These are phyloP conservation scores for Spilogale gracilis DNA, from an alignment of 2,113 vertebrate genomes.

Conservation along the genomic window DNA sequence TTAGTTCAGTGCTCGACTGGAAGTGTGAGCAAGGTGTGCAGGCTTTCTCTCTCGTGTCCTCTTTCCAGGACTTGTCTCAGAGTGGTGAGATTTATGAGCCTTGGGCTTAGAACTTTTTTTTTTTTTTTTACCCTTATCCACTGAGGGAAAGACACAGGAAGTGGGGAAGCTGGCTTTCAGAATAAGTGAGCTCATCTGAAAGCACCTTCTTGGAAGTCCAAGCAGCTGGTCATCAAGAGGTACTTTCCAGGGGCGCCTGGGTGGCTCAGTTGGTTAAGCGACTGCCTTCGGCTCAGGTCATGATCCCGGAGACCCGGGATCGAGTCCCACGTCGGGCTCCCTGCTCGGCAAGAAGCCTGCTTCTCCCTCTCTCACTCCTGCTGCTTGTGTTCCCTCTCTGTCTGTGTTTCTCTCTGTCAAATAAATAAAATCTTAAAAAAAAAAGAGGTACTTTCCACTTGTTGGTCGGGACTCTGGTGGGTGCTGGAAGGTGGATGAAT, in stretches of 20 bases:
- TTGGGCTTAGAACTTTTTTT: background rate
- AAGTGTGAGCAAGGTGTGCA: background rate
- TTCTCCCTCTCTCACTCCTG: no score
- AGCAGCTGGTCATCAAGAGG: background rate
- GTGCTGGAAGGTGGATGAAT: background rate
- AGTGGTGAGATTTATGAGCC: conserved; percentile 7
- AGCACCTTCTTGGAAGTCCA: background rate
- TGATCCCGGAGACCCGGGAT: no score
- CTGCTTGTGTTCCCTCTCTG: no score
- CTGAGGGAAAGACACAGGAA: background rate
- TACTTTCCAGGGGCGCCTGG: background rate
- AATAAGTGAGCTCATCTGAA: background rate
- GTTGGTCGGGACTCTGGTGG: background rate
- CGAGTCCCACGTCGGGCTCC: no score
- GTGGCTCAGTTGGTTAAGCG: no score
- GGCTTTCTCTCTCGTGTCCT: background rate
- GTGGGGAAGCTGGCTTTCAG: background rate
- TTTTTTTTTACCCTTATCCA: background rate
- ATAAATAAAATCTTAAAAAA: no score
- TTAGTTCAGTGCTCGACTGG: background rate
- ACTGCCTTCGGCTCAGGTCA: no score
- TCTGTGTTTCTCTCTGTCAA: no score
- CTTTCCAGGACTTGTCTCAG: background rate
- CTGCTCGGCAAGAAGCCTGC: no score
- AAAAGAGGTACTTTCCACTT: background rate